Percentiles rank a stretch among this genome's conserved stretches.
Conservation (phyloP, 2,113 vertebrate species). For the Origma solitaria region DNA sequence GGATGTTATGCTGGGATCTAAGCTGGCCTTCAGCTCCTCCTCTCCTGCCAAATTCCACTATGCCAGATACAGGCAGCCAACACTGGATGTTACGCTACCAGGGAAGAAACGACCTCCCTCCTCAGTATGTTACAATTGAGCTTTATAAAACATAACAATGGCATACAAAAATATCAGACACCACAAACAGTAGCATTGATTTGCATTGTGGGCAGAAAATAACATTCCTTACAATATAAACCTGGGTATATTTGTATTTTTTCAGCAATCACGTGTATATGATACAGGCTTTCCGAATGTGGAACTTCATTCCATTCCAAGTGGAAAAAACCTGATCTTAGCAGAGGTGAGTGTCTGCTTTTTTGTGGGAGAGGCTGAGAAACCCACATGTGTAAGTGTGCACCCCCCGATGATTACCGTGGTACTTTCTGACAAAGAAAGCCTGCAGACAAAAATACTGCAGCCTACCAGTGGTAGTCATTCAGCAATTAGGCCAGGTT, state of each 20-base stretch:
- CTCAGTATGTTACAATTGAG: slow-evolving; percentile 17
- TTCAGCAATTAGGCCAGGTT: neutral
- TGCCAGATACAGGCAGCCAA: slow-evolving; percentile 54
- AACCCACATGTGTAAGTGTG: neutral
- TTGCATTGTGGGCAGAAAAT: neutral
- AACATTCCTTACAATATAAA: neutral
- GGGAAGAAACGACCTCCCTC: neutral
- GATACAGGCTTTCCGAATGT: neutral
- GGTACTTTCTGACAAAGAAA: neutral
- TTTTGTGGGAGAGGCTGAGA: neutral
- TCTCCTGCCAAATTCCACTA: slow-evolving; percentile 56
- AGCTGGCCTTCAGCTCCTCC: neutral
- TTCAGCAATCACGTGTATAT: neutral
- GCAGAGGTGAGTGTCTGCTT: slow-evolving; percentile 37
- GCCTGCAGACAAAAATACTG: neutral
- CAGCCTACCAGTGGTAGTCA: neutral
- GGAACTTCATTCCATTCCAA: slow-evolving; percentile 58
- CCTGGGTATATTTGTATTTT: neutral
- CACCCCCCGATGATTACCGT: neutral
- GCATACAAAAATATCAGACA: neutral
- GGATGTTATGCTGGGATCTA: neutral
- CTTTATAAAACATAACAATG: neutral
- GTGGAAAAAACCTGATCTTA: slow-evolving; percentile 9
- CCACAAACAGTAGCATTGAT: neutral
- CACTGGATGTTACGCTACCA: neutral